Conservation (phyloP, 2,797 vertebrate species). For the Agapornis canus region DNA sequence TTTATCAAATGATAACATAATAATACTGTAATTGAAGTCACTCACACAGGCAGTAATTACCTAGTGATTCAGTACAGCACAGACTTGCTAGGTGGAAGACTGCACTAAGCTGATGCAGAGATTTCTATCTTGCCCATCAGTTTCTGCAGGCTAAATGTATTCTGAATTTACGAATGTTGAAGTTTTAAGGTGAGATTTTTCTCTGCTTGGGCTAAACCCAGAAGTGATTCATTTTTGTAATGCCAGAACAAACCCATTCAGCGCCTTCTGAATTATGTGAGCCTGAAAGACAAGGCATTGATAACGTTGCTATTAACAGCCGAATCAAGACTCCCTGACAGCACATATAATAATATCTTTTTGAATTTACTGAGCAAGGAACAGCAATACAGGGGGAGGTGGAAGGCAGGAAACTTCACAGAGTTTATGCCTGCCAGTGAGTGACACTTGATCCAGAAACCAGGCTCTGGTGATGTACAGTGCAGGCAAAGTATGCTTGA, state of each 20-base stretch:
- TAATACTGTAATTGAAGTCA: slow-evolving; percentile 29
- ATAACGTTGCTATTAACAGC: slow-evolving; percentile 54
- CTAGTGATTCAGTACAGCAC: neutral
- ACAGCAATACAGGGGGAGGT: neutral
- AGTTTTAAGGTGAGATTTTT: slow-evolving; percentile 54
- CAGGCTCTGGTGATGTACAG: neutral
- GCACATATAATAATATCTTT: neutral
- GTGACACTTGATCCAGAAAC: slow-evolving; percentile 35
- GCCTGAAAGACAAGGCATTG: slow-evolving; percentile 45
- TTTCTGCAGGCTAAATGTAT: slow-evolving; percentile 13
- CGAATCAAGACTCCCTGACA: slow-evolving; percentile 34
- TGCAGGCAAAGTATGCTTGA: slow-evolving; percentile 50
- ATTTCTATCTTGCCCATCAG: slow-evolving; percentile 28
- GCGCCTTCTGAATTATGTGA: slow-evolving; percentile 22
- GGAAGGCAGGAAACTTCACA: neutral
- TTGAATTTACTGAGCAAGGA: slow-evolving; percentile 36
- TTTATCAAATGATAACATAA: slow-evolving; percentile 32
- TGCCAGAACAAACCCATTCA: slow-evolving; percentile 18
- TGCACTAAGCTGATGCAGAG: slow-evolving; percentile 26
- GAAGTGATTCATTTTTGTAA: slow-evolving; percentile 26
- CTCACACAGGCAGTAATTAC: slow-evolving; percentile 18
- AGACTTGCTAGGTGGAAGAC: neutral
- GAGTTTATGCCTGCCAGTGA: neutral
- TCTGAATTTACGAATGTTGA: neutral
- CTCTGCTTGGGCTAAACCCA: slow-evolving; percentile 17